Base-by-base conservation (phyloP, 1,140 invertebrate genomes). In the Spodoptera frugiperda region DNA sequence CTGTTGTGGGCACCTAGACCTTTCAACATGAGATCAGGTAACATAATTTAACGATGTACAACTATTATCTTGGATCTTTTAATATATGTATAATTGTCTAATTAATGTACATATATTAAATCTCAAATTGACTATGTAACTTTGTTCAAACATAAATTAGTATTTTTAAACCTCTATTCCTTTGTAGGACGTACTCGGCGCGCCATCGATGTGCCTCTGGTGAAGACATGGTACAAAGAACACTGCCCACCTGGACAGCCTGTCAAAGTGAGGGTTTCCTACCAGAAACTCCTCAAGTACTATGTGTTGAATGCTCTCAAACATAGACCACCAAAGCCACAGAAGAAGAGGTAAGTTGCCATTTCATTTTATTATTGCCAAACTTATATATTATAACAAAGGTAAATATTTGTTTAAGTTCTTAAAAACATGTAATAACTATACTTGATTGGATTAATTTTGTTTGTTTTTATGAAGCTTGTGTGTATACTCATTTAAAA, bases 211-310 rank as follows among this genome's bases (percentile, higher is more conserved):
- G 96, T 99, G 48, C 99, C 99, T 0, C 90, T 99, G 9, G 99
- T 99, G 0, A 99, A 99, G 94, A 96, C 96, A 6, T 99, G 99
- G 99, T 99, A 98, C 87, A 96, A 97, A 83, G 99, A 99, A 91
- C 99, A 99, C 91, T 99, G 98, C 92, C 99, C 99, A 0, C 98
- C 99, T 2, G 98, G 98, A 4, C 99, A 99, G 95, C 99, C 99
- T 0, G 99, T 99, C 0, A 99, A 99, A 96, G 99, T 99, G 17
- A 96, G 99, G 67, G 99, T 99, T 17, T 99, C 99, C 61, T 99
- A 99, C 91, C 99, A 99, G 89, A 99, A 99, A 88, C 93, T 99
- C 3, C 95, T 99, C 8, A 99, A 99, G 90, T 99, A 99, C 91
- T 99, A 98, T 91, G 99, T 99, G 0, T 95, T 99, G 2, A 99